Evolutionary conservation across 2,113 vertebrate species (phyloP), one percentile per base, ranked within the genome.

Genomic region (Tetraodon nigroviridis): DNA sequence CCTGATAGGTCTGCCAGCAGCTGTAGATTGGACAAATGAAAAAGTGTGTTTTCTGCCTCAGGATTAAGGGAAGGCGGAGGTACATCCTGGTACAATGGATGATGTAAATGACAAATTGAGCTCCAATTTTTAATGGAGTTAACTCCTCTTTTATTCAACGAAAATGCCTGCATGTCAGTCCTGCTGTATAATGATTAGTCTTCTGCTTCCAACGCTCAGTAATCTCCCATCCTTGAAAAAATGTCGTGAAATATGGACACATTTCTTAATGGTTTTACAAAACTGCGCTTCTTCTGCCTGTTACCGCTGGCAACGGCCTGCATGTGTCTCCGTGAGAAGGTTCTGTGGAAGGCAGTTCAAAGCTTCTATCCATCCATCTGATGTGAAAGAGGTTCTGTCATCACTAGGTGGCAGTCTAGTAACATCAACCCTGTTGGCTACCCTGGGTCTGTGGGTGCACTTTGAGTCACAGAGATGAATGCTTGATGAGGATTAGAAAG

Each of bases 371-470:
- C 42, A 51, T 68, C 79, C 42, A 12, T 64, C 59, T 47, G 45
- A 51, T 41, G 55, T 66, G 58, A 49, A 76, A 76, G 41, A 18
- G 17, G 58, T 56, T 32, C 37, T 49, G 50, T 58, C 62, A 71
- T 88, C 90, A 89, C 89, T 91, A 90, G 90, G 85, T 89, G 90
- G 89, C 90, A 91, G 85, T 89, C 75, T 77, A 83, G 89, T 84
- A 84, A 85, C 90, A 88, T 51, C 65, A 56, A 88, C 84, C 54
- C 76, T 69, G 48, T 22, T 7, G 46, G 56, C 61, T 42, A 56
- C 50, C n/a, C 56, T n/a, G 37, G 53, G 54, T 73, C 64, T 81
- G 69, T 76, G 76, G 58, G 42, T 60, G 68, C 63, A 52, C 66
- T 74, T 69, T 58, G 70, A 78, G 62, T 65, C 64, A 58, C 42